Percentiles rank a stretch among this genome's conserved stretches.
phyloP scores from a whole-genome alignment of 2,888 invertebrate species.

The Lypha dubia region DNA sequence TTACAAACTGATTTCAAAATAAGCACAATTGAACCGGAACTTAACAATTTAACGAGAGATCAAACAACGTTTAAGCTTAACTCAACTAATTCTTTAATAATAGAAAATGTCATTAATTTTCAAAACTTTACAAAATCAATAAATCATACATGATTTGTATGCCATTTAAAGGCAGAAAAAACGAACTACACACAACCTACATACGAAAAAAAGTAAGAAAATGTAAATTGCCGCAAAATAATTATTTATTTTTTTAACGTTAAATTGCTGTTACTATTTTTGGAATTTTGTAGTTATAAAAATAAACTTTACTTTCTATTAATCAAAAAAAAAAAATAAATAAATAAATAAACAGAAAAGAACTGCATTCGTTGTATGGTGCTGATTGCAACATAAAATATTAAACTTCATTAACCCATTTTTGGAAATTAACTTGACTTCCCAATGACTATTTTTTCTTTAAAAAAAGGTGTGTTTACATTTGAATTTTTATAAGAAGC shows the following conservation, averaged over 20 bases:
- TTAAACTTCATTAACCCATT: slow-evolving; percentile 55
- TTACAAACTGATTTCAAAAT: slow-evolving; percentile 49
- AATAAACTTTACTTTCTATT: slow-evolving; percentile 47
- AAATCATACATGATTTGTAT: background rate
- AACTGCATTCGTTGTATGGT: background rate
- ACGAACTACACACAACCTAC: background rate
- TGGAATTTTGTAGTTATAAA: slow-evolving; percentile 14
- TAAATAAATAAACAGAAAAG: background rate
- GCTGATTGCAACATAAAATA: slow-evolving; percentile 7
- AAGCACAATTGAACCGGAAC: slow-evolving; percentile 57
- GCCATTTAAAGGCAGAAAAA: background rate
- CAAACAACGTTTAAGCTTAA: slow-evolving; percentile 8
- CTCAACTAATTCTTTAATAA: slow-evolving; percentile 15
- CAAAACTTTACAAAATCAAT: background rate
- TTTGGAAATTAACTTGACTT: slow-evolving; percentile 49
- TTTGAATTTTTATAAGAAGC: slow-evolving; percentile 6
- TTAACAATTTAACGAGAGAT: slow-evolving; percentile 41
- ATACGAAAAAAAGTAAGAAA: background rate
- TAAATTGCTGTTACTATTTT: slow-evolving; percentile 8
- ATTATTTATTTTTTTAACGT: slow-evolving; percentile 12
- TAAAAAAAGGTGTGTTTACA: slow-evolving; percentile 63
- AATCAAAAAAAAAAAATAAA: background rate
- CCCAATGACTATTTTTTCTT: slow-evolving; percentile 25
- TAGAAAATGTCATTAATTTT: slow-evolving; percentile 38
- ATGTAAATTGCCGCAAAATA: background rate